These are phyloP conservation scores for Hucho hucho DNA, from an alignment of 2,113 vertebrate species.

Conservation along the genomic window DNA sequence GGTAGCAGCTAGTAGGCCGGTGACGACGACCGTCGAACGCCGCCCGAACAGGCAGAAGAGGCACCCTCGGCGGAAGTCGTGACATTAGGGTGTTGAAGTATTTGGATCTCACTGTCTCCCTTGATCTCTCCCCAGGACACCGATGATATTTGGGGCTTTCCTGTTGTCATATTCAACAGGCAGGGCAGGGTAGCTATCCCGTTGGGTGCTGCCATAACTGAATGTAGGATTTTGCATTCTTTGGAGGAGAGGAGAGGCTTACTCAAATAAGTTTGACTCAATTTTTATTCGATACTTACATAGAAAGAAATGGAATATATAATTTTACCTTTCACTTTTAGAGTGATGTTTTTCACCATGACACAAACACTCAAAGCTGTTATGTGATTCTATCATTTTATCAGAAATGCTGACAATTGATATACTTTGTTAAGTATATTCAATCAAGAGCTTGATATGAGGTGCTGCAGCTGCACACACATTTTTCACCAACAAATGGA, in stretches of 20 bases:
- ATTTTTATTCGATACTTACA: background rate
- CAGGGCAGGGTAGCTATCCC: slow-evolving; percentile 21
- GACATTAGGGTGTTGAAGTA: background rate
- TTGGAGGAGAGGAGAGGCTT: slow-evolving; percentile 9
- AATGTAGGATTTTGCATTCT: slow-evolving; percentile 38
- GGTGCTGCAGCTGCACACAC: too few species aligned
- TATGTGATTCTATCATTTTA: too few species aligned
- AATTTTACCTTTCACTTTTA: slow-evolving; percentile 58
- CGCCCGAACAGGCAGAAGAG: too few species aligned
- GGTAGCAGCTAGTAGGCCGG: too few species aligned
- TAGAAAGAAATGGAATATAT: slow-evolving; percentile 7
- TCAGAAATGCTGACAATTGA: too few species aligned
- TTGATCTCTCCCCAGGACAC: slow-evolving; percentile 40
- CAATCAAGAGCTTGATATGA: too few species aligned
- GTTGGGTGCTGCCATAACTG: background rate
- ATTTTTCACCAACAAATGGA: too few species aligned
- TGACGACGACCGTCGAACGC: too few species aligned
- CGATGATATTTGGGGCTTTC: background rate
- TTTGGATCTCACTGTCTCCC: background rate
- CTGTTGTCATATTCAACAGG: background rate
- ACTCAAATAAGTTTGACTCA: background rate
- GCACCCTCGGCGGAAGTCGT: too few species aligned
- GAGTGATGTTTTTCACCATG: slow-evolving; percentile 21
- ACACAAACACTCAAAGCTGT: background rate
- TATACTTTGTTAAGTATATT: too few species aligned